A percentile compares a stretch with the other conserved stretches of the same genome.
Conservation (phyloP, 1,140 invertebrate species). For the Acyrthosiphon pisum region DNA sequence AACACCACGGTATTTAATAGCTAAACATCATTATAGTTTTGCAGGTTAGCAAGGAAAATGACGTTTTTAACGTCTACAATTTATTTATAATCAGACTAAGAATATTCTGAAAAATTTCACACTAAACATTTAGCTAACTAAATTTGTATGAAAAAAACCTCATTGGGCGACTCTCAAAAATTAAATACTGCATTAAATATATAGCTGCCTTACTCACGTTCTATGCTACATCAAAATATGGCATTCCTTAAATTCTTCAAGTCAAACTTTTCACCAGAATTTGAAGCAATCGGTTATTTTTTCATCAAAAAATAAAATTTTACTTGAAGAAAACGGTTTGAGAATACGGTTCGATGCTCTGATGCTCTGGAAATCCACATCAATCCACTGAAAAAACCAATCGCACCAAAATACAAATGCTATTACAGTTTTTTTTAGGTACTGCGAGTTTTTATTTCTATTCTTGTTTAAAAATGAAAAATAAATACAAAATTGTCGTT, state of each 20-base stretch:
- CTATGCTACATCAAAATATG: background rate
- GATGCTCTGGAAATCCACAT: too few species aligned
- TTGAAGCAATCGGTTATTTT: too few species aligned
- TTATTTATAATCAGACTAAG: too few species aligned
- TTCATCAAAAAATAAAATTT: background rate
- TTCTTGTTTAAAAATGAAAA: background rate
- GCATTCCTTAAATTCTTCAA: background rate
- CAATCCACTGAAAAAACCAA: too few species aligned
- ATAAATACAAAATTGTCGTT: background rate
- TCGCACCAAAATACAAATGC: too few species aligned
- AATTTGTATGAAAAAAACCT: too few species aligned
- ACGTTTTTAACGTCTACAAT: background rate
- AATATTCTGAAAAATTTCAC: too few species aligned
- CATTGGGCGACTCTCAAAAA: background rate
- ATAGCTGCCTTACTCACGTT: too few species aligned
- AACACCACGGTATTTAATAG: fast-evolving
- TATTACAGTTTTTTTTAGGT: too few species aligned
- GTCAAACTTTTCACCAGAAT: too few species aligned
- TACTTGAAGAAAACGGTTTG: background rate
- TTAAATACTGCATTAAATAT: background rate
- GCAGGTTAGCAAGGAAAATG: background rate
- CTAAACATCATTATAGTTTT: background rate
- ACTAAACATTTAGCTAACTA: too few species aligned
- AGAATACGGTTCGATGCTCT: too few species aligned
- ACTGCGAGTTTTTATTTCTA: background rate